Evolutionary conservation across 2,113 vertebrate genomes (phyloP).

Genomic region (Gallinago paraguaiae): DNA sequence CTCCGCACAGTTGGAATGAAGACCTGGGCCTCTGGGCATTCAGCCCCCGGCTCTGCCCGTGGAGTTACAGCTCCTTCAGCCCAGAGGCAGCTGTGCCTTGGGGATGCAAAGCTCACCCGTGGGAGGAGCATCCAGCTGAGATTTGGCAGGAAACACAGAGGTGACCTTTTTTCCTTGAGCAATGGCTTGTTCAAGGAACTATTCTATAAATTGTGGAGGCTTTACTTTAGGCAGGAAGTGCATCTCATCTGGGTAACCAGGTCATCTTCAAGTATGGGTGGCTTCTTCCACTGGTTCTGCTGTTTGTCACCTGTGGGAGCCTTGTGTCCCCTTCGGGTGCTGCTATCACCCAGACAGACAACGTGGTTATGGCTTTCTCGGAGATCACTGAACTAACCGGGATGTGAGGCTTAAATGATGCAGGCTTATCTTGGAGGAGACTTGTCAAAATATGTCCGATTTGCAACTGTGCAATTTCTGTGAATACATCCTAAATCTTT

Average conservation of each 20-base stretch:
- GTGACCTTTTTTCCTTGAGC: background rate
- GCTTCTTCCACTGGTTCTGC: background rate
- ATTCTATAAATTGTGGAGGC: background rate
- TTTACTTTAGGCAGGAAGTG: background rate
- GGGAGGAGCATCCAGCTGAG: rapidly evolving
- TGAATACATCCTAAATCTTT: background rate
- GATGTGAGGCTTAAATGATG: background rate
- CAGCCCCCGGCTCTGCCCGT: background rate
- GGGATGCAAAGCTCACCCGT: background rate
- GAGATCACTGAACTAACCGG: background rate
- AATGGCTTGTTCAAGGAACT: background rate
- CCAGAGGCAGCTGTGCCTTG: rapidly evolving
- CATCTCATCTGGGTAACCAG: background rate
- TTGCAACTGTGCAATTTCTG: background rate
- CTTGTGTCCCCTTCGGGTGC: rapidly evolving
- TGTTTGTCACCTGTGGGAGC: background rate
- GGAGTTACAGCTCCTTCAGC: background rate
- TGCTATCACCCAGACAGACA: background rate
- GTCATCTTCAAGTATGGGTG: background rate
- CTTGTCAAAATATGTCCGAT: background rate
- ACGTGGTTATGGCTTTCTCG: background rate
- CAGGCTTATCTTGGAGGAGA: background rate
- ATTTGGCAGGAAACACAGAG: background rate
- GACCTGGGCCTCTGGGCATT: no score
- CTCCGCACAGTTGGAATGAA: background rate